phyloP scores from a whole-genome alignment of 2,797 vertebrate species.

The Thaleichthys pacificus region DNA sequence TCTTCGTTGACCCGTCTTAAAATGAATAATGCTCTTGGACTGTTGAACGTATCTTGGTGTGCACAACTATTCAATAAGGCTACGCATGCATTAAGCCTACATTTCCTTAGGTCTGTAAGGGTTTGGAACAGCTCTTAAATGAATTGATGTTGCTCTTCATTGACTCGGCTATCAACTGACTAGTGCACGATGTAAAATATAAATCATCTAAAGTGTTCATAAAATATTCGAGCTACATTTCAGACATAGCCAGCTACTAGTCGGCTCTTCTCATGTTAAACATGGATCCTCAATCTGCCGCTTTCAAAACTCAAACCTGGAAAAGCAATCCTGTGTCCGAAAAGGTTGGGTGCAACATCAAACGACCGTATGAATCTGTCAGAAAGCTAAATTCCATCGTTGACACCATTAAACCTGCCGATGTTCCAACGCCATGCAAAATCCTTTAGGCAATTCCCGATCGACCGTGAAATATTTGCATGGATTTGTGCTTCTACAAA shows the following conservation, averaged over 20 bases:
- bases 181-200: background rate
- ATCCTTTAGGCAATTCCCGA: background rate
- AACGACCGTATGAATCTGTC: background rate
- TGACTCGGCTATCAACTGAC: background rate
- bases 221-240: background rate
- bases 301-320: background rate
- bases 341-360: background rate
- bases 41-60: background rate
- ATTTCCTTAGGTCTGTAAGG: background rate
- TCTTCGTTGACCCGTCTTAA: background rate
- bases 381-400: background rate
- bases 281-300: background rate
- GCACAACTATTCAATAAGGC: background rate
- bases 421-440: background rate
- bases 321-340: background rate
- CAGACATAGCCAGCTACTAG: background rate
- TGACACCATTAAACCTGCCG: background rate
- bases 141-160: background rate
- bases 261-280: background rate
- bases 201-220: background rate
- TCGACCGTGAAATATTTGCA: background rate
- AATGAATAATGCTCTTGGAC: background rate
- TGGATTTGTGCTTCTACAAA: background rate
- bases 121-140: background rate
- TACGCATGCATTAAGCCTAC: background rate